These are phyloP conservation scores for Sardina pilchardus DNA, from an alignment of 2,113 vertebrate species.

Conservation along the genomic window DNA sequence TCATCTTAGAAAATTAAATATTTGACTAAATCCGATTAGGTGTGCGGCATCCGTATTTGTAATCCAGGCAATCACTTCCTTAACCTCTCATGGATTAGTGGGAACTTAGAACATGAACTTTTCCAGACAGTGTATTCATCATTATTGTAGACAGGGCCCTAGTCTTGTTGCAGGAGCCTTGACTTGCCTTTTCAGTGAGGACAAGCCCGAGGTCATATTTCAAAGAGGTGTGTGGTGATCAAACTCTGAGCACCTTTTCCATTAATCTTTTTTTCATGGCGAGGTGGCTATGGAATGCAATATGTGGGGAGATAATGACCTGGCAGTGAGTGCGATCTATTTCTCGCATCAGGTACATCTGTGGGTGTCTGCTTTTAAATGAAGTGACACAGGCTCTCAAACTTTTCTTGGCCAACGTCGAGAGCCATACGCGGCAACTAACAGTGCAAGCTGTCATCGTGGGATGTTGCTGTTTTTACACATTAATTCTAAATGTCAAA, in stretches of 20 bases:
- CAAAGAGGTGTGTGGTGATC: neutral
- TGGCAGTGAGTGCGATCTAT: neutral
- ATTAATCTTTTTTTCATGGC: neutral
- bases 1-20: no score
- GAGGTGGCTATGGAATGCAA: neutral
- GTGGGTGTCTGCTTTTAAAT: neutral
- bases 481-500: no score
- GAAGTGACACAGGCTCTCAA: neutral
- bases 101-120: neutral
- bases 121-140: conserved; percentile 3
- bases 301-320: neutral
- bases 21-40: no score
- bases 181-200: neutral
- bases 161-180: neutral
- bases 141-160: neutral
- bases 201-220: conserved; percentile 3
- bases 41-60: no score
- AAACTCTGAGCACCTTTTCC: neutral
- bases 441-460: neutral
- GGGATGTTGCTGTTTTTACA: no score
- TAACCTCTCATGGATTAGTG: no score
- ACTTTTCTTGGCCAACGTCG: neutral
- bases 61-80: no score
- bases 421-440: neutral
- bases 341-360: neutral